Conservation (phyloP, 2,113 vertebrate genomes). For the Ctenodactylus gundi region DNA sequence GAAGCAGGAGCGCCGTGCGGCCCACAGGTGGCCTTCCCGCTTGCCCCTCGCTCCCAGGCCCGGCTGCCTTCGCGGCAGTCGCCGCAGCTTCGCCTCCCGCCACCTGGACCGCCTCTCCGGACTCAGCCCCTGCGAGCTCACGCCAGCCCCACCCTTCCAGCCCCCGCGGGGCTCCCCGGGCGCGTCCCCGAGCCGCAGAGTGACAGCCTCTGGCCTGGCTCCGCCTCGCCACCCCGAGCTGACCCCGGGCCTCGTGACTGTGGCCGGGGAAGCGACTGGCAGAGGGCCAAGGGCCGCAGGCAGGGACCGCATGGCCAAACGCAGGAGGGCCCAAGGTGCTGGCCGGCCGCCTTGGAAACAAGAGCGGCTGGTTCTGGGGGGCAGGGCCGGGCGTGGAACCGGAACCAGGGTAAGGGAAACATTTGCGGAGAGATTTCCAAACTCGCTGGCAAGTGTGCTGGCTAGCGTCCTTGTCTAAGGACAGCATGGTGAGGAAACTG, state of each 20-base stretch:
- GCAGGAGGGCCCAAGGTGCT: background rate
- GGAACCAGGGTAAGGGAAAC: background rate
- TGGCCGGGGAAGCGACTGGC: background rate
- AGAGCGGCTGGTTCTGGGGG: conserved; percentile 40
- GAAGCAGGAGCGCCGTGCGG: background rate
- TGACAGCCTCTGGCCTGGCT: background rate
- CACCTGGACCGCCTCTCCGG: background rate
- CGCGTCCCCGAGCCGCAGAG: background rate
- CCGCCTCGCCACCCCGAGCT: background rate
- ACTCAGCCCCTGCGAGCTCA: background rate
- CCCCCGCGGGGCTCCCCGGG: background rate
- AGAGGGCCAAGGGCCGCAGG: background rate
- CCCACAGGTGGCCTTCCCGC: background rate
- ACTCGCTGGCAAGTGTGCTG: background rate
- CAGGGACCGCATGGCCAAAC: background rate
- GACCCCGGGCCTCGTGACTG: background rate
- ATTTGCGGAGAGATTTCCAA: background rate
- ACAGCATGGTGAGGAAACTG: background rate
- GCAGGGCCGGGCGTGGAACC: background rate
- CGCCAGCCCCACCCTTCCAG: background rate
- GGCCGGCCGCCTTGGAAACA: background rate
- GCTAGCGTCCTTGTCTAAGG: background rate
- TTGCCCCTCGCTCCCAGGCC: background rate
- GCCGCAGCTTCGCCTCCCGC: background rate
- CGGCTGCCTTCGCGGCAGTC: background rate